These are phyloP conservation scores for Coreius guichenoti DNA, from an alignment of 2,797 vertebrate genomes.

Conservation along the genomic window DNA sequence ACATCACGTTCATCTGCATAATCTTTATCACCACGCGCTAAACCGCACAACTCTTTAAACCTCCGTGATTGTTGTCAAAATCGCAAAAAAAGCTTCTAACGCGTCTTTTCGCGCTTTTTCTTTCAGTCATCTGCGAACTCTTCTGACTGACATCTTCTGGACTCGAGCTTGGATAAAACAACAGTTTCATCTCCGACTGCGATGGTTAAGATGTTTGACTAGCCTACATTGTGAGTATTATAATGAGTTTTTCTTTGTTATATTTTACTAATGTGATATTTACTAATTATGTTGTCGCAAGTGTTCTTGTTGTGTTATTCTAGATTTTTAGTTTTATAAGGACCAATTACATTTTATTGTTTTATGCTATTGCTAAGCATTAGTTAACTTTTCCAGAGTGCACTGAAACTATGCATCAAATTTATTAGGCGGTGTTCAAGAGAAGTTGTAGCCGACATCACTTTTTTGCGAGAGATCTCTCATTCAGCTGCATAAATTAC, in stretches of 20 bases:
- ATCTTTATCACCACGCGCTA: constrained; percentile 14
- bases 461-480: background rate
- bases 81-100: background rate
- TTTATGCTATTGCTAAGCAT: background rate
- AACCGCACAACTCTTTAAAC: background rate
- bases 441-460: background rate
- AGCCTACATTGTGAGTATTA: constrained; percentile 32
- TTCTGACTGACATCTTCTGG: constrained; percentile 16
- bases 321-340: background rate
- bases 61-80: background rate
- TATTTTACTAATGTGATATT: background rate
- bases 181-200: constrained; percentile 11
- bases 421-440: background rate
- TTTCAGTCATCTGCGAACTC: constrained; percentile 17
- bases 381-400: constrained; percentile 3
- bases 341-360: background rate
- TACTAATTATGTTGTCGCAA: background rate
- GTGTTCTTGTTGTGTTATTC: background rate
- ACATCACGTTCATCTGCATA: constrained; percentile 28
- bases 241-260: background rate
- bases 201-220: background rate
- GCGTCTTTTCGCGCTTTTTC: background rate
- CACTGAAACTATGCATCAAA: background rate
- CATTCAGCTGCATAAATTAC: background rate
- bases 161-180: constrained; percentile 23